A percentile compares a stretch with the other conserved stretches of the same genome.
Conservation (phyloP, 1,140 invertebrate genomes). For the Cotesia vestalis region DNA sequence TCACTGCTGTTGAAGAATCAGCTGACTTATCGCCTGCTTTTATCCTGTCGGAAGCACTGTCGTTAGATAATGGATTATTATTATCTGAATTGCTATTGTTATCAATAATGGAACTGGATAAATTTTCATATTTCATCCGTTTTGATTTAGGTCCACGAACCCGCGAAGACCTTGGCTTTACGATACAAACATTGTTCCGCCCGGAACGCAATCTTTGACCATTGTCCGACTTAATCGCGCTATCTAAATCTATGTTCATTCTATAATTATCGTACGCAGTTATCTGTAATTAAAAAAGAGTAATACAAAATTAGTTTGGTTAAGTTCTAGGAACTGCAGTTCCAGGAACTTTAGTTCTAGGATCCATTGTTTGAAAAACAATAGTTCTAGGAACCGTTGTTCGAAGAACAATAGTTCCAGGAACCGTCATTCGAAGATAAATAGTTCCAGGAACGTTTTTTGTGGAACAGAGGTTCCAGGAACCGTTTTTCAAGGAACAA, state of each 20-base stretch:
- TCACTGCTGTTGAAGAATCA: too few species aligned
- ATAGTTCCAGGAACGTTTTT: too few species aligned
- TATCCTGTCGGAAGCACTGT: slow-evolving; percentile 5
- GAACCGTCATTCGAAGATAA: too few species aligned
- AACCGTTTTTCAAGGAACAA: too few species aligned
- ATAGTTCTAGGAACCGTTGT: too few species aligned
- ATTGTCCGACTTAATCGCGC: slow-evolving; percentile 7
- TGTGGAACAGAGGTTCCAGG: too few species aligned
- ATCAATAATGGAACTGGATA: background rate
- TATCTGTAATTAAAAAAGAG: slow-evolving; percentile 43
- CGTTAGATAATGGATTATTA: background rate
- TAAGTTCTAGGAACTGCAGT: too few species aligned
- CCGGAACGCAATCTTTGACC: background rate
- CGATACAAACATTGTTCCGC: background rate
- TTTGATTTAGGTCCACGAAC: slow-evolving; percentile 20
- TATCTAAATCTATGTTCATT: slow-evolving; percentile 46
- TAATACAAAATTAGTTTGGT: background rate
- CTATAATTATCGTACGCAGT: slow-evolving; percentile 46
- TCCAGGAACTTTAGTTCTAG: too few species aligned
- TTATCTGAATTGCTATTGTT: background rate
- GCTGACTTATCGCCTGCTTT: too few species aligned
- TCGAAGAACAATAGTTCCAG: too few species aligned
- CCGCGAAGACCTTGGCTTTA: slow-evolving; percentile 22
- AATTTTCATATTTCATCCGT: background rate
- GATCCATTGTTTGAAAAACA: too few species aligned